These are phyloP conservation scores for Scaptomyza tumidula DNA, from an alignment of 2,888 invertebrate species.

Conservation along the genomic window DNA sequence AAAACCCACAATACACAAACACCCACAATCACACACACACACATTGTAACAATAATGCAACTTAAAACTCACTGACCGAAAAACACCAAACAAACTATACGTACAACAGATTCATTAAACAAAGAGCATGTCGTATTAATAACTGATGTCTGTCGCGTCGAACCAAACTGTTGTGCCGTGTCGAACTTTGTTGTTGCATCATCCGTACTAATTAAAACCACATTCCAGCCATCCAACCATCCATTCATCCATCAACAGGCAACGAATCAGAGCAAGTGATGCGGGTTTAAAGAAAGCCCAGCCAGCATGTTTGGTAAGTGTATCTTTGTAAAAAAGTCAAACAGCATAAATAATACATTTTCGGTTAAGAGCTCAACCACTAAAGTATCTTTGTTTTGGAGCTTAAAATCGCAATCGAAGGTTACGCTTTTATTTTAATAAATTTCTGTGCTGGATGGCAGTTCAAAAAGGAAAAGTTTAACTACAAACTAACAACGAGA, in stretches of 20 bases:
- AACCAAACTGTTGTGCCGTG: not conserved
- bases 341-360: not conserved
- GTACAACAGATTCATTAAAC: conserved; percentile 9
- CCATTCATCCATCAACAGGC: not conserved
- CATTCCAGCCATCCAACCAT: conserved; percentile 6
- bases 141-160: not conserved
- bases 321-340: not conserved
- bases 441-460: too few species aligned
- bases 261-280: not conserved
- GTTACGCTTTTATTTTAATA: too few species aligned
- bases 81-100: not conserved
- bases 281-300: not conserved
- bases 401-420: too few species aligned
- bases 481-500: too few species aligned
- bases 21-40: not conserved
- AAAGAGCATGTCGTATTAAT: conserved; percentile 20
- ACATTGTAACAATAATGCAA: not conserved
- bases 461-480: too few species aligned
- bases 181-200: not conserved
- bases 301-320: not conserved
- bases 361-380: too few species aligned
- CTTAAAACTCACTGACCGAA: conserved; percentile 6
- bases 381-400: too few species aligned
- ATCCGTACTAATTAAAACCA: conserved; percentile 60
- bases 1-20: conserved; percentile 16